These are phyloP conservation scores for Coendou prehensilis DNA, from an alignment of 2,797 vertebrate genomes.

Conservation along the genomic window DNA sequence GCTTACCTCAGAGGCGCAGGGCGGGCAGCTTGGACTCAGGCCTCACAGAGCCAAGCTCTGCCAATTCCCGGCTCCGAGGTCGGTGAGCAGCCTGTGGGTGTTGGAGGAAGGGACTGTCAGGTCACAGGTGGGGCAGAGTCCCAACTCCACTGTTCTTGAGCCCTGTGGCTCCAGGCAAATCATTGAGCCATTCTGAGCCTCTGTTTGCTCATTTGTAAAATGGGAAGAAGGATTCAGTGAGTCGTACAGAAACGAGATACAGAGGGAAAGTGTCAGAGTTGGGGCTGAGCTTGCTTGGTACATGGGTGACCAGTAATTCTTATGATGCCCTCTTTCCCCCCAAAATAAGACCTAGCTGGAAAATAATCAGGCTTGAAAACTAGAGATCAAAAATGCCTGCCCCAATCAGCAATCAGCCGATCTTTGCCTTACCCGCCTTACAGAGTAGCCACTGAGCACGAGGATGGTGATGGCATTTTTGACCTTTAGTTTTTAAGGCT, in stretches of 20 bases:
- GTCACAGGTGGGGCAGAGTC: accelerated
- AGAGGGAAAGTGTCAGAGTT: background rate
- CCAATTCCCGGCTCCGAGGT: no score
- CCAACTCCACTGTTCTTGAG: background rate
- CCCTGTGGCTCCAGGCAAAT: background rate
- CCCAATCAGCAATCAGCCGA: background rate
- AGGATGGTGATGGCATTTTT: background rate
- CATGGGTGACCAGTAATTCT: background rate
- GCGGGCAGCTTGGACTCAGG: background rate
- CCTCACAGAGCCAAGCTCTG: background rate
- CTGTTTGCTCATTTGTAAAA: background rate
- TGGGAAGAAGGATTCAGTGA: no score
- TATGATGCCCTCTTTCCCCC: background rate
- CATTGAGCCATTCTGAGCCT: background rate
- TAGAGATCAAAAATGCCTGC: background rate
- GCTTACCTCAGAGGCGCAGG: background rate
- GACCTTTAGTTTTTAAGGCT: background rate
- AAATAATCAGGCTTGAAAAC: background rate
- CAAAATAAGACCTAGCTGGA: background rate
- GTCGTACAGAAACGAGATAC: background rate
- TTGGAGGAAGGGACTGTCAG: background rate
- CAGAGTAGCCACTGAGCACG: background rate
- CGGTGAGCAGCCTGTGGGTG: accelerated
- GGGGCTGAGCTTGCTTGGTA: background rate
- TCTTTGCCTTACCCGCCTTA: background rate